A percentile compares a stretch with the other conserved stretches of the same genome.
These are phyloP conservation scores for Spilarctia lutea DNA, from an alignment of 2,888 invertebrate species.

Conservation along the genomic window DNA sequence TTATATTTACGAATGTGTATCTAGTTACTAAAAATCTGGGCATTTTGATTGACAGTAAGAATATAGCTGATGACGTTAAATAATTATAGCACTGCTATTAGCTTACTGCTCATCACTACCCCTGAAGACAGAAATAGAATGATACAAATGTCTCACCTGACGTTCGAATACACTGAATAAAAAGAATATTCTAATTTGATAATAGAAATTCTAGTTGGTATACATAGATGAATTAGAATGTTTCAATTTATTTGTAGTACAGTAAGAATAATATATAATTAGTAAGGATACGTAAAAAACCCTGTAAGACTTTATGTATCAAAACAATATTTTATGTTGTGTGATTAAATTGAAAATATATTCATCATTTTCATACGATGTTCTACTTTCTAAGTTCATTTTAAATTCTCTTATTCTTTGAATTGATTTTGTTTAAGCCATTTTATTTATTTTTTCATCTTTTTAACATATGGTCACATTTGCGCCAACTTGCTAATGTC, in stretches of 20 bases:
- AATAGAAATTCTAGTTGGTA: not conserved
- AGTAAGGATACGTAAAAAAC: not conserved
- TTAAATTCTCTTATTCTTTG: not conserved
- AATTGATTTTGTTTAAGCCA: not conserved
- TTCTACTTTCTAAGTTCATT: not conserved
- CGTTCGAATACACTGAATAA: conserved; percentile 38
- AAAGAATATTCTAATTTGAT: not conserved
- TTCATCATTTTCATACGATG: not conserved
- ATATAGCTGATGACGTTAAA: not conserved
- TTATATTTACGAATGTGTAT: no score
- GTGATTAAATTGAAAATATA: not conserved
- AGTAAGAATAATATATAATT: not conserved
- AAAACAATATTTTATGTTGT: not conserved
- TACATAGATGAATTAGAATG: not conserved
- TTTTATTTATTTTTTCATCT: not conserved
- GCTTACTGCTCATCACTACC: conserved; percentile 31
- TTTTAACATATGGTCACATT: not conserved
- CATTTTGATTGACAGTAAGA: not conserved
- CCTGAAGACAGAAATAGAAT: conserved; percentile 23
- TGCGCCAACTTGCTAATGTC: not conserved
- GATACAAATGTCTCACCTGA: conserved; percentile 18
- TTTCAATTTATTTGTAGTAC: not conserved
- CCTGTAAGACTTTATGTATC: not conserved
- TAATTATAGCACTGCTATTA: not conserved
- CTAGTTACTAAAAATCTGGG: not conserved